Base-by-base conservation (phyloP, 2,888 invertebrate species). In the Alentia gelatinosa region DNA sequence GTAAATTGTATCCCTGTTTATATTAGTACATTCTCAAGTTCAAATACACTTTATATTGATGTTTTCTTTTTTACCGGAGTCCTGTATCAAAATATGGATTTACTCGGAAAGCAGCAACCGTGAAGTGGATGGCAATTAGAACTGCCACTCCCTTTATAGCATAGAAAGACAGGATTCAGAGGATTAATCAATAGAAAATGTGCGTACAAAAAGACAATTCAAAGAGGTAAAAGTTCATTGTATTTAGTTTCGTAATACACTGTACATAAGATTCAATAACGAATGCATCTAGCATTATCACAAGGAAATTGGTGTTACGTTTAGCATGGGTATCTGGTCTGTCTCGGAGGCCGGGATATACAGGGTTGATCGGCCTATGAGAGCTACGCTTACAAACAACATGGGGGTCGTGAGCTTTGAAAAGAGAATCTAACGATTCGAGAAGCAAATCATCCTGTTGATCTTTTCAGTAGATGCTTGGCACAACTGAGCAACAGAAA, bases 261-360 rank as follows among this genome's bases (percentile, higher is more conserved):
- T 79, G 74, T 79, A 79, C 79, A 79, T 35, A 79, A 23, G 35
- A 35, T 37, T 19, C 79, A 79, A 79, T 79, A 79, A 79, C 37
- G 39, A 79, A 79, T 79, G 79, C 37, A 19, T 79, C 37, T 5
- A 79, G 39, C 79, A 37, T 35, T 79, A 39, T 39, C 79, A 79
- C 79, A 79, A 79, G 12, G 19, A 74, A 74, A 33, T 30, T 33
- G 74, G 74, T 74, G 30, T 30, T 33, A 74, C 74, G 33, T 74
- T 15, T 74, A 74, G n/a, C 56, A n/a, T 56, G 56, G n/a, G 9
- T 56, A 56, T n/a, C 56, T n/a, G n/a, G n/a, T n/a, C n/a, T n/a
- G n/a, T n/a, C n/a, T n/a, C n/a, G n/a, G n/a, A n/a, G n/a, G n/a
- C n/a, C n/a, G n/a, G n/a, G n/a, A n/a, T n/a, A n/a, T n/a, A n/a